Conservation (phyloP, 2,113 vertebrate genomes). For the Hyperoodon ampullatus region DNA sequence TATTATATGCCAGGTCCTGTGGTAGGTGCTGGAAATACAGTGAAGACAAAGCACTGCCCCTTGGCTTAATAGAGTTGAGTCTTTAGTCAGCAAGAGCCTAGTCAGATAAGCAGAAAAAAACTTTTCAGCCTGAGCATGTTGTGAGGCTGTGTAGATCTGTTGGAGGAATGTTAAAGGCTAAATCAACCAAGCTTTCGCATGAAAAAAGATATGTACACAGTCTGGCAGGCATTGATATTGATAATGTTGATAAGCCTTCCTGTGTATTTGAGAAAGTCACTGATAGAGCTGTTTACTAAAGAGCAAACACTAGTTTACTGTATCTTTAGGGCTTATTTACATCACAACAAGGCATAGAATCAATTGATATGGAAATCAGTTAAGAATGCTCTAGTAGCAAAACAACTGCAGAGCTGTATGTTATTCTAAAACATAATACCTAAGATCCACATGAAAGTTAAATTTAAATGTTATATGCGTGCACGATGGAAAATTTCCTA, state of each 20-base stretch:
- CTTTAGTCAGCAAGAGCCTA: not conserved
- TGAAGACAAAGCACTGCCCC: not conserved
- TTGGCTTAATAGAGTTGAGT: not conserved
- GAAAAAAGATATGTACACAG: not conserved
- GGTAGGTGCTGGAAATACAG: not conserved
- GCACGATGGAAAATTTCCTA: constrained; percentile 53
- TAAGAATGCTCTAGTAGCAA: constrained; percentile 52
- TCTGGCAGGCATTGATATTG: not conserved
- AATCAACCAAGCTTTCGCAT: not conserved
- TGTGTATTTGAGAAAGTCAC: not conserved
- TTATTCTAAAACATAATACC: constrained; percentile 60
- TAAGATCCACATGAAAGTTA: constrained; percentile 56
- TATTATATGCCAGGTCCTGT: not conserved
- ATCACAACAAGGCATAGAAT: constrained; percentile 39
- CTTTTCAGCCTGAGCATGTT: not conserved
- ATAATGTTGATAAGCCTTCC: constrained; percentile 31
- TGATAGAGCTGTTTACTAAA: constrained; percentile 57
- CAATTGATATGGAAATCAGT: constrained; percentile 70
- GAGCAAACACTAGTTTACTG: constrained; percentile 31
- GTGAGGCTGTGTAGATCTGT: not conserved
- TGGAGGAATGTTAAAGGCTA: constrained; percentile 31
- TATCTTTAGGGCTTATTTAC: constrained; percentile 49
- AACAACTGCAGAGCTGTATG: constrained; percentile 39
- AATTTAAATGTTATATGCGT: constrained; percentile 52
- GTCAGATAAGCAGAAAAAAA: not conserved